Conservation (phyloP, 2,888 invertebrate genomes). For the Barypeithes pellucidus region DNA sequence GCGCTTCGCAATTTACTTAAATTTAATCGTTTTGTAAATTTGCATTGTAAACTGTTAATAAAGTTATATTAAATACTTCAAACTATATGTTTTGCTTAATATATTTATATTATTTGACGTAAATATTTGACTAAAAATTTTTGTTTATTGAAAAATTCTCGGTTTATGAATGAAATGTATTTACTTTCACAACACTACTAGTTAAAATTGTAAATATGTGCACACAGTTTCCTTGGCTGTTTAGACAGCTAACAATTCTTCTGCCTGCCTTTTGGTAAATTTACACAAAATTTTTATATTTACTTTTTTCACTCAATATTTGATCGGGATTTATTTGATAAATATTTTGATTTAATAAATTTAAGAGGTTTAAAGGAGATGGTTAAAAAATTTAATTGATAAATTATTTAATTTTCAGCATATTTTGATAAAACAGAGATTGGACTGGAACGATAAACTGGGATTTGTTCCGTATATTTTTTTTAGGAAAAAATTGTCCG, state of each 20-base stretch:
- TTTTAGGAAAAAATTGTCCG: too few relatives aligned
- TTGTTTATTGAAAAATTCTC: constrained; percentile 59
- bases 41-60: constrained; percentile 64
- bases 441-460: too few relatives aligned
- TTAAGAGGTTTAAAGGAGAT: constrained; percentile 8
- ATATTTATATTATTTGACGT: constrained; percentile 62
- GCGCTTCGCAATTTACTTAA: constrained; percentile 59
- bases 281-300: constrained; percentile 42
- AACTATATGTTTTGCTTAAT: constrained; percentile 60
- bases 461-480: too few relatives aligned
- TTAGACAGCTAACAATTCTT: constrained; percentile 53
- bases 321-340: constrained; percentile 34
- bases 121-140: constrained; percentile 65
- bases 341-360: constrained; percentile 22
- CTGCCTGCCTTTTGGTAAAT: constrained; percentile 50
- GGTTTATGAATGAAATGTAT: constrained; percentile 58
- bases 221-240: constrained; percentile 48
- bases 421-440: too few relatives aligned
- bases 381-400: too few relatives aligned
- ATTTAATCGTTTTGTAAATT: constrained; percentile 66
- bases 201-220: constrained; percentile 54
- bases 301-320: constrained; percentile 43
- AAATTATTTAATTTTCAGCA: too few relatives aligned
- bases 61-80: constrained; percentile 59
- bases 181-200: constrained; percentile 52